Evolutionary conservation across 2,113 vertebrate genomes (phyloP).

Genomic region (Gallinago jamesoni): DNA sequence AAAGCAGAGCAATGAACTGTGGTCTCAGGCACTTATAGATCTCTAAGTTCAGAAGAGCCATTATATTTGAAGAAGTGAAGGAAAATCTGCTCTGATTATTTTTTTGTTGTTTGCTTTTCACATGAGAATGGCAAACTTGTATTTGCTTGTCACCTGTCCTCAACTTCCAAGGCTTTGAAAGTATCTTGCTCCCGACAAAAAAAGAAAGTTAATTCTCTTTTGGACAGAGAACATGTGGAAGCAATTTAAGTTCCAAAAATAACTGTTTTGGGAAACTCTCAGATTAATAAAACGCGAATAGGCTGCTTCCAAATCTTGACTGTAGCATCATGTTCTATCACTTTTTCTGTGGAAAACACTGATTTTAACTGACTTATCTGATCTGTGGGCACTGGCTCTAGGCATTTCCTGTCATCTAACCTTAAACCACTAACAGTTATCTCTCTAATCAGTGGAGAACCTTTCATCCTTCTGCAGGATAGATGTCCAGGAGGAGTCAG

Average conservation of each 20-base stretch:
- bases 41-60: not conserved
- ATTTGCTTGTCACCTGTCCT: not conserved
- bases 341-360: not conserved
- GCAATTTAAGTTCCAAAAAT: not conserved
- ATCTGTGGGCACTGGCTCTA: not conserved
- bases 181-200: not conserved
- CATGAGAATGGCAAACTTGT: not conserved
- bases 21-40: not conserved
- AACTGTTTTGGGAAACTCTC: not conserved
- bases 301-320: not conserved
- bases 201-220: not conserved
- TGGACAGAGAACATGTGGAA: rapidly evolving
- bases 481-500: not conserved
- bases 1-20: not conserved
- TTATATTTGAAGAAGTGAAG: not conserved
- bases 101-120: not conserved
- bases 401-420: not conserved
- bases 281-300: not conserved
- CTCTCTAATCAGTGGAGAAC: not conserved
- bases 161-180: not conserved
- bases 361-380: not conserved
- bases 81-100: not conserved
- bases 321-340: not conserved
- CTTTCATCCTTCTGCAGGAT: not conserved
- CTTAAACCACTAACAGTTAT: not conserved